A percentile compares a stretch with the other conserved stretches of the same genome.
Evolutionary conservation across 1,140 invertebrate genomes (phyloP).

Genomic region (Stegodyphus dumicola): DNA sequence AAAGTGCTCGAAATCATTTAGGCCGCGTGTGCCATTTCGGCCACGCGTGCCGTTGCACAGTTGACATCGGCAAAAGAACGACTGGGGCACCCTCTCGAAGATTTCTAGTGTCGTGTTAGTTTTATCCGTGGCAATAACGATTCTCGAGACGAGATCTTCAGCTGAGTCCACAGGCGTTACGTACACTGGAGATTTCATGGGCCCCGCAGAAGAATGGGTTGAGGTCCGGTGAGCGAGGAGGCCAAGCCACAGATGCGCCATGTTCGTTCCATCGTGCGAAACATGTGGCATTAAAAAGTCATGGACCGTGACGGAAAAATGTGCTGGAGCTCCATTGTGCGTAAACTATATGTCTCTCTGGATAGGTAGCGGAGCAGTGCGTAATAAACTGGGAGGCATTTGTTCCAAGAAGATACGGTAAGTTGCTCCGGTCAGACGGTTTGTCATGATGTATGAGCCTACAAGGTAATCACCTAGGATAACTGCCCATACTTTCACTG

Average conservation of each 20-base stretch:
- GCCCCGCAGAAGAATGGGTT: not conserved
- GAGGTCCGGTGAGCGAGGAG: not conserved
- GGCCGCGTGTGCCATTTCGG: too few relatives aligned
- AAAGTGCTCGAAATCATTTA: too few relatives aligned
- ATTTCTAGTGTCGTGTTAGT: too few relatives aligned
- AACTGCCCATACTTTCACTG: not conserved
- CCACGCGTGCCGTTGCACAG: too few relatives aligned
- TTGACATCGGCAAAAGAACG: too few relatives aligned
- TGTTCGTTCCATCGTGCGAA: not conserved
- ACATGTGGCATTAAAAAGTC: not conserved
- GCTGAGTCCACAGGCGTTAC: not conserved
- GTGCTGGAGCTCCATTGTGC: not conserved
- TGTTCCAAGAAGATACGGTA: not conserved
- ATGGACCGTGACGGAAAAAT: too few relatives aligned
- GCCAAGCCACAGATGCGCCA: not conserved
- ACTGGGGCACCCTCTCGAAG: too few relatives aligned
- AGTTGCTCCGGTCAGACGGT: not conserved
- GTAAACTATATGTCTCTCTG: conserved; percentile 1
- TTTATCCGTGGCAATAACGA: not conserved
- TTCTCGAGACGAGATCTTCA: not conserved
- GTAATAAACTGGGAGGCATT: not conserved
- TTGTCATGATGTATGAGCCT: not conserved
- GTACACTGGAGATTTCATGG: not conserved
- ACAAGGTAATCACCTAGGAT: not conserved
- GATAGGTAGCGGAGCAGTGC: not conserved